phyloP scores from a whole-genome alignment of 2,888 invertebrate genomes.

The Beris morrisii region DNA sequence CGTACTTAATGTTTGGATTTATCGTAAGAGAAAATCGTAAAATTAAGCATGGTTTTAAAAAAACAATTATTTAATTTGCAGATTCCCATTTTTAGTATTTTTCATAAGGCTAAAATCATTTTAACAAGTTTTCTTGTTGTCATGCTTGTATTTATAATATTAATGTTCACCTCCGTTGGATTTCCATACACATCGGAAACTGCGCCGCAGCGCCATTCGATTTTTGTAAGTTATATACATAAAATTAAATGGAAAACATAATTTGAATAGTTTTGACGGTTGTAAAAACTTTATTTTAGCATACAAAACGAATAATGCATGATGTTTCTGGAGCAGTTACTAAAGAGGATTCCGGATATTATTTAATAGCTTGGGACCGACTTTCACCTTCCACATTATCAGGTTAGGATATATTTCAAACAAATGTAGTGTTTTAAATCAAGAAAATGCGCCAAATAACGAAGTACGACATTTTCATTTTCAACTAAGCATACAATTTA shows the following conservation, averaged over 20 bases:
- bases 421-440: too few relatives aligned
- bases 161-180: slow-evolving; percentile 5
- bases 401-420: not conserved
- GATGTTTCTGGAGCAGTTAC: not conserved
- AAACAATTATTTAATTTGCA: not conserved
- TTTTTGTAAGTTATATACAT: slow-evolving; percentile 6
- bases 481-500: too few relatives aligned
- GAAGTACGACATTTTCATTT: not conserved
- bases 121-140: not conserved
- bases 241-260: not conserved
- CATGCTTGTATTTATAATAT: slow-evolving; percentile 3
- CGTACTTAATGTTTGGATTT: slow-evolving; percentile 10
- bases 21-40: not conserved
- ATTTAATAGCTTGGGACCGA: not conserved
- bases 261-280: not conserved
- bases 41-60: too few relatives aligned
- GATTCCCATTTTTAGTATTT: slow-evolving; percentile 11
- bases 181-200: slow-evolving; percentile 40
- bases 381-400: not conserved
- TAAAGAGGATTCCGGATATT: not conserved
- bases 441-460: too few relatives aligned
- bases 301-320: not conserved
- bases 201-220: slow-evolving; percentile 6
- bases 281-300: not conserved
- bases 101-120: not conserved